phyloP scores from a whole-genome alignment of 2,888 invertebrate genomes.

The Clostera curtula region DNA sequence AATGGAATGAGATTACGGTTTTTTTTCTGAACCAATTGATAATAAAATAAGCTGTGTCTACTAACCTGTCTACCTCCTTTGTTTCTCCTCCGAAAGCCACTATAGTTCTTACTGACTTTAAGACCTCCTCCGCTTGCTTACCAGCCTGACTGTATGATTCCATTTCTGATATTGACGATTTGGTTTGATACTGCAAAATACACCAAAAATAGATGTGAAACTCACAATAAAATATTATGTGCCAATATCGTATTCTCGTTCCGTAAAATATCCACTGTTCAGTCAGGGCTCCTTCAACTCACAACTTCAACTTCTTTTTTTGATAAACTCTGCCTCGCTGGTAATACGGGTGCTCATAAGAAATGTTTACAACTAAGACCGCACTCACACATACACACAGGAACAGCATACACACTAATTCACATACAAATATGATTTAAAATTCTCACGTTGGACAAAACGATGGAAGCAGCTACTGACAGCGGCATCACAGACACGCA shows the following conservation, averaged over 20 bases:
- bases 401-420: not conserved
- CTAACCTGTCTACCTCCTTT: constrained; percentile 82
- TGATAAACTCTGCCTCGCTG: no score
- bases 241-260: no score
- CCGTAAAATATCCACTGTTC: no score
- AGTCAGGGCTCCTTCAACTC: no score
- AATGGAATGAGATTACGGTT: no score
- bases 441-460: constrained; percentile 80
- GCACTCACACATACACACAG: not conserved
- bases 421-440: not conserved
- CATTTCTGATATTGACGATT: constrained; percentile 78
- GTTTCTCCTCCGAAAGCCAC: constrained; percentile 84
- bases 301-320: no score
- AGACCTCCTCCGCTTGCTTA: constrained; percentile 84
- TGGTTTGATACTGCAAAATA: constrained; percentile 71
- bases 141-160: constrained; percentile 87
- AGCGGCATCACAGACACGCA: constrained; percentile 86
- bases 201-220: no score
- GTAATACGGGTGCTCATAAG: no score
- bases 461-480: constrained; percentile 80
- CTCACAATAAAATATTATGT: no score
- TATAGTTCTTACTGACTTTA: constrained; percentile 83
- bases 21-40: no score
- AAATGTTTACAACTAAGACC: constrained; percentile 3
- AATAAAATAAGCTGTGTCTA: no score